Evolutionary conservation across 2,113 vertebrate species (phyloP).

Genomic region (Dipodomys stephensi): DNA sequence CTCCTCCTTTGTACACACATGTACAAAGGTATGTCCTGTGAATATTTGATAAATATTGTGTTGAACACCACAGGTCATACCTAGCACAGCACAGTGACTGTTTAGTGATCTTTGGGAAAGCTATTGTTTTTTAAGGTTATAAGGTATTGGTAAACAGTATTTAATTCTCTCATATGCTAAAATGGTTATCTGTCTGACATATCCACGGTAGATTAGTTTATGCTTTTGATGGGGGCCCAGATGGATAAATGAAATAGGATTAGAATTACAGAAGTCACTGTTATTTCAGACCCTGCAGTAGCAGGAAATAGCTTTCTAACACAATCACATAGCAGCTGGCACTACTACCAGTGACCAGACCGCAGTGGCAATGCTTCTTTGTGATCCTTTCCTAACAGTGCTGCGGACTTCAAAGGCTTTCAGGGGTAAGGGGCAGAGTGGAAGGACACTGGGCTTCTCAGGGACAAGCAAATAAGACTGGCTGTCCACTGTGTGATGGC

Average conservation of each 20-base stretch:
- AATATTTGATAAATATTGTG: not conserved
- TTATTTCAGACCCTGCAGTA: slow-evolving; percentile 86
- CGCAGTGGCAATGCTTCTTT: slow-evolving; percentile 81
- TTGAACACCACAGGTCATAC: not conserved
- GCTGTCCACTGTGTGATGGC: not conserved
- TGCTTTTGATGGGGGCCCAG: slow-evolving; percentile 85
- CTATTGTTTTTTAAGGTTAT: slow-evolving; percentile 45
- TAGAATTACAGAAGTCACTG: slow-evolving; percentile 86
- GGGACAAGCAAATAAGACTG: slow-evolving; percentile 35
- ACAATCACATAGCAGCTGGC: slow-evolving; percentile 86
- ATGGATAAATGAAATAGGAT: slow-evolving; percentile 86
- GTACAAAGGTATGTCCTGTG: fast-evolving
- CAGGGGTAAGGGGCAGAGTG: not conserved
- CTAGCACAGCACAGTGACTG: not conserved
- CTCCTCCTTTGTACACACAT: too few species aligned
- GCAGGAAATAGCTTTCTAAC: slow-evolving; percentile 88
- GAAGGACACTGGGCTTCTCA: not conserved
- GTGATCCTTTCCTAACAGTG: slow-evolving; percentile 72
- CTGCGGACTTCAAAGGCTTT: slow-evolving; percentile 68
- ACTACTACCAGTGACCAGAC: slow-evolving; percentile 77
- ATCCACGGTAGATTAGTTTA: slow-evolving; percentile 82
- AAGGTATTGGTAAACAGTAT: slow-evolving; percentile 68
- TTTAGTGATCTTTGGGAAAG: not conserved
- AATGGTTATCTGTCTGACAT: slow-evolving; percentile 80
- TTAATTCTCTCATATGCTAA: slow-evolving; percentile 81